Percentiles rank a stretch among this genome's conserved stretches.
Conservation (phyloP, 2,797 vertebrate species). For the Microhierax caerulescens region DNA sequence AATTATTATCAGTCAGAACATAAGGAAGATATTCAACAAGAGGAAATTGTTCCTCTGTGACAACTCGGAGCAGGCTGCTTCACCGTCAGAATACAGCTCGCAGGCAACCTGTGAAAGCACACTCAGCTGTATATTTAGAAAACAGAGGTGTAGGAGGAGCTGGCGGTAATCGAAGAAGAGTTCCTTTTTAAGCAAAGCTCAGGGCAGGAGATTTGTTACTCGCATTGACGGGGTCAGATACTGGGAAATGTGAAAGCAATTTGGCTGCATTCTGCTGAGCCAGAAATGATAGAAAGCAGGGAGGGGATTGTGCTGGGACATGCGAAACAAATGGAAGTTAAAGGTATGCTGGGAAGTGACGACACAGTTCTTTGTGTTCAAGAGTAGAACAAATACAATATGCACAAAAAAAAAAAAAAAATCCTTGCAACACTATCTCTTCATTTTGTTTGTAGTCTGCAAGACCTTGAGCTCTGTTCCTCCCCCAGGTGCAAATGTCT, state of each 20-base stretch:
- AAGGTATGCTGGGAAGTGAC: not conserved
- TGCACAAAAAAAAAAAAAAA: not conserved
- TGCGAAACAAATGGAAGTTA: not conserved
- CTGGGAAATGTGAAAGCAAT: not conserved
- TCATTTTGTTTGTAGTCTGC: slow-evolving; percentile 44
- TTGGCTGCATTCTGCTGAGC: not conserved
- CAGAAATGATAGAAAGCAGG: not conserved
- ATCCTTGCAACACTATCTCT: not conserved
- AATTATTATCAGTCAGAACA: not conserved
- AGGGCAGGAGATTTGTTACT: not conserved
- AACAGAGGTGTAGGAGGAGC: not conserved
- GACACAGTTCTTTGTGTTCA: not conserved
- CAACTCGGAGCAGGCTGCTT: not conserved
- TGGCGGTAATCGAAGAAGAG: not conserved
- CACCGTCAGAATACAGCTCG: rapidly evolving
- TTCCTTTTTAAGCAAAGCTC: not conserved
- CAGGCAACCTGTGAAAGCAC: not conserved
- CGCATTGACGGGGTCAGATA: not conserved
- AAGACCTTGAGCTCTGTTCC: slow-evolving; percentile 72
- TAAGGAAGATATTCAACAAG: not conserved
- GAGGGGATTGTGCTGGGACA: not conserved
- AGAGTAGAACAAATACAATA: not conserved
- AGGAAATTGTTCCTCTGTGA: not conserved
- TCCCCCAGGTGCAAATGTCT: slow-evolving; percentile 59
- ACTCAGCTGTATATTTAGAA: not conserved